Percentiles rank a stretch among this genome's conserved stretches.
phyloP scores from a whole-genome alignment of 2,797 vertebrate species.

The Pelobates cultripes region DNA sequence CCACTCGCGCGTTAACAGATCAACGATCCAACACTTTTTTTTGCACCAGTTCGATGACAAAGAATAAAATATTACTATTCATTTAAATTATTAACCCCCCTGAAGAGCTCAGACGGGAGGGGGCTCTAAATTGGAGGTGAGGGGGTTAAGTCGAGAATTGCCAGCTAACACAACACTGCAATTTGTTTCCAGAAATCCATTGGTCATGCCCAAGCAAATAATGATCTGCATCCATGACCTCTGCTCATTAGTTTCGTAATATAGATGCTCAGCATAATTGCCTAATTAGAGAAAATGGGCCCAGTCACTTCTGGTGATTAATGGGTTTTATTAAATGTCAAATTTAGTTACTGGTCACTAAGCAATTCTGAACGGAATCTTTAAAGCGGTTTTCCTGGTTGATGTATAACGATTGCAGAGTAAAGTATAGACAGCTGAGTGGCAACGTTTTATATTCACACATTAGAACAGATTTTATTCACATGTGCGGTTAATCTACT shows the following conservation, averaged over 20 bases:
- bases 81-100: not conserved
- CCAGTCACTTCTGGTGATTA: constrained; percentile 42
- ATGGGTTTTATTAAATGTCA: constrained; percentile 54
- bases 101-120: not conserved
- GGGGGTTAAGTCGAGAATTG: constrained; percentile 3
- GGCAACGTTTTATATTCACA: no score
- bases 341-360: constrained; percentile 42
- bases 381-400: constrained; percentile 12
- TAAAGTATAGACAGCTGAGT: no score
- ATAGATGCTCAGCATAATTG: constrained; percentile 43
- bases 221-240: constrained; percentile 41
- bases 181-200: constrained; percentile 16
- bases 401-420: constrained; percentile 15
- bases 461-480: no score
- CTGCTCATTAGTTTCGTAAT: constrained; percentile 36
- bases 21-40: no score
- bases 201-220: constrained; percentile 28
- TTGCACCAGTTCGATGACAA: no score
- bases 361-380: constrained; percentile 25
- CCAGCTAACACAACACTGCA: constrained; percentile 25
- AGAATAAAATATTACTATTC: no score
- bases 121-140: not conserved
- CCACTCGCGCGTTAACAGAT: no score
- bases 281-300: constrained; percentile 52
- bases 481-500: no score